Percentiles rank a stretch among this genome's conserved stretches.
Conservation (phyloP, 2,888 invertebrate species). For the Pristionchus entomophagus region DNA sequence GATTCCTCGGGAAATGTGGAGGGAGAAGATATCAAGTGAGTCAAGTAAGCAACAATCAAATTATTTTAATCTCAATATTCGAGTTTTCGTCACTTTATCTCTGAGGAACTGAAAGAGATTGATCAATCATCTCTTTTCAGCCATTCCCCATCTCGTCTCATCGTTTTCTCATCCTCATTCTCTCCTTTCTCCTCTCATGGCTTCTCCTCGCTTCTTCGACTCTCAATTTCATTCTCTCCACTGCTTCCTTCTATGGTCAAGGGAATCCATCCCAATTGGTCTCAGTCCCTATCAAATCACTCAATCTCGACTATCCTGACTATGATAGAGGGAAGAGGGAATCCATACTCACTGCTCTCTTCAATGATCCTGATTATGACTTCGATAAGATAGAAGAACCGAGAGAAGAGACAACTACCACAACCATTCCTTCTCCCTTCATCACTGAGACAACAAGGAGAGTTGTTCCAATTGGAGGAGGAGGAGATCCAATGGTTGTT, state of each 20-base stretch:
- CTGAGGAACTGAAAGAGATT: no score
- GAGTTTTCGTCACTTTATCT: no score
- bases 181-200: constrained; percentile 41
- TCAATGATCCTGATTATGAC: constrained; percentile 48
- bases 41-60: constrained; percentile 20
- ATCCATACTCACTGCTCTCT: constrained; percentile 32
- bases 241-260: constrained; percentile 8
- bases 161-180: constrained; percentile 33
- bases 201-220: constrained; percentile 36
- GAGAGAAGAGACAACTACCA: background rate
- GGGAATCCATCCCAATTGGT: constrained; percentile 35
- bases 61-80: no score
- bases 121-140: constrained; percentile 15
- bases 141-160: background rate
- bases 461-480: constrained; percentile 20
- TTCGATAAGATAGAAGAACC: constrained; percentile 36
- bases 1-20: constrained; percentile 46
- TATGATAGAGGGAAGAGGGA: constrained; percentile 41
- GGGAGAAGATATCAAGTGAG: constrained; percentile 46
- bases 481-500: constrained; percentile 11
- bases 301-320: constrained; percentile 37
- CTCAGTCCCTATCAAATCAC: constrained; percentile 12
- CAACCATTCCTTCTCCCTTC: background rate
- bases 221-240: constrained; percentile 35
- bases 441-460: constrained; percentile 24